Conservation (phyloP, 2,797 vertebrate species). For the Neosilurus mollespiculum region DNA sequence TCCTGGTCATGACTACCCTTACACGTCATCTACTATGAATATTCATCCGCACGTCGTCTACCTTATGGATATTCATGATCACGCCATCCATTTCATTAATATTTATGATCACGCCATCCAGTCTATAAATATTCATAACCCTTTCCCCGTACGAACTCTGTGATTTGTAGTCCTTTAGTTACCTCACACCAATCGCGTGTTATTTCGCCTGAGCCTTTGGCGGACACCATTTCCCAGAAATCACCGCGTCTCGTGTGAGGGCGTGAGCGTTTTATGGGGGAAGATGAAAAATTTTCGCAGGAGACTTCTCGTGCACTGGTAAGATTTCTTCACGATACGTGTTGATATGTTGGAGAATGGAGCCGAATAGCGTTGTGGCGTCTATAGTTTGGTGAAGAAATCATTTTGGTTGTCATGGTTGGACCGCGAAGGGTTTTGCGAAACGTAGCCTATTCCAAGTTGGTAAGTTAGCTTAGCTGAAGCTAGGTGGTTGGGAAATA, state of each 20-base stretch:
- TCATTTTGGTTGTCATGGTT: background rate
- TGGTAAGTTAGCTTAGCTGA: constrained; percentile 32
- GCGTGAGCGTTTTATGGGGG: constrained; percentile 49
- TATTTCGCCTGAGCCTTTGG: fast-evolving
- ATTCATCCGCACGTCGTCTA: background rate
- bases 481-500: background rate
- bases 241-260: constrained; percentile 38
- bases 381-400: background rate
- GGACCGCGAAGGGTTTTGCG: background rate
- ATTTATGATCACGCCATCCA: constrained; percentile 8
- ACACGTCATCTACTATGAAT: background rate
- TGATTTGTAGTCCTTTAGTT: constrained; percentile 25
- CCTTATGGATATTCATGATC: background rate
- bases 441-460: background rate
- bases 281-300: constrained; percentile 67
- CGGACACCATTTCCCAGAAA: constrained; percentile 68
- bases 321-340: constrained; percentile 42
- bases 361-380: background rate
- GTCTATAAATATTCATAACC: background rate
- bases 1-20: background rate
- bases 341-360: background rate
- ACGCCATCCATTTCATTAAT: background rate
- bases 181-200: background rate
- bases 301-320: constrained; percentile 65
- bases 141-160: background rate